Conservation (phyloP, 2,797 vertebrate species). For the Sylvia borin region DNA sequence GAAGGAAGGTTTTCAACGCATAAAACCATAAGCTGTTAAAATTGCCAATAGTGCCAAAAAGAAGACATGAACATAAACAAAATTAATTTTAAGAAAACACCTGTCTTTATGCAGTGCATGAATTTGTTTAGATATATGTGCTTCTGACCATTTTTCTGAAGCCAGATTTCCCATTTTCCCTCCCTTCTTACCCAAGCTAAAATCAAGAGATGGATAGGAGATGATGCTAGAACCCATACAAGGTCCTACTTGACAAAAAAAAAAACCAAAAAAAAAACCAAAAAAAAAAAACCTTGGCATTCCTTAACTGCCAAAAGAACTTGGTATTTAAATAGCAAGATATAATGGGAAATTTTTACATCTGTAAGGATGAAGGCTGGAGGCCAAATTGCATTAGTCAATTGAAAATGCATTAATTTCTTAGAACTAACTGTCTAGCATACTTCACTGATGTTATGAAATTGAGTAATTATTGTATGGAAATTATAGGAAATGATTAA, state of each 20-base stretch:
- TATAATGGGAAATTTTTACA: neutral
- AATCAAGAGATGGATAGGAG: neutral
- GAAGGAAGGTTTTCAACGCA: neutral
- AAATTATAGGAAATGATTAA: neutral
- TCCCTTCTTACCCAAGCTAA: neutral
- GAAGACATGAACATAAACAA: neutral
- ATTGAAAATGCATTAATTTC: slow-evolving; percentile 17
- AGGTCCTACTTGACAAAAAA: neutral
- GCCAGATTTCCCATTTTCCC: neutral
- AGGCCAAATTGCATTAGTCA: neutral
- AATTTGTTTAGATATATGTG: neutral
- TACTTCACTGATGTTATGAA: neutral
- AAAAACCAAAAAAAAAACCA: neutral
- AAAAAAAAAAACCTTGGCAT: neutral
- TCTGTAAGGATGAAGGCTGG: neutral
- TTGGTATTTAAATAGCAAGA: neutral
- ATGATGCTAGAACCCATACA: neutral
- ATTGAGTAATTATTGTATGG: neutral
- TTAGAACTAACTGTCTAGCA: neutral
- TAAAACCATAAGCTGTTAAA: neutral
- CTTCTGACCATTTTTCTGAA: neutral
- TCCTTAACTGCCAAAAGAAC: neutral
- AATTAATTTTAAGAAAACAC: neutral
- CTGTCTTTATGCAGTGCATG: neutral
- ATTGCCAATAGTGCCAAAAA: neutral